Percentiles rank a stretch among this genome's conserved stretches.
Conservation (phyloP, 2,888 invertebrate genomes). For the Aporophyla nigra region DNA sequence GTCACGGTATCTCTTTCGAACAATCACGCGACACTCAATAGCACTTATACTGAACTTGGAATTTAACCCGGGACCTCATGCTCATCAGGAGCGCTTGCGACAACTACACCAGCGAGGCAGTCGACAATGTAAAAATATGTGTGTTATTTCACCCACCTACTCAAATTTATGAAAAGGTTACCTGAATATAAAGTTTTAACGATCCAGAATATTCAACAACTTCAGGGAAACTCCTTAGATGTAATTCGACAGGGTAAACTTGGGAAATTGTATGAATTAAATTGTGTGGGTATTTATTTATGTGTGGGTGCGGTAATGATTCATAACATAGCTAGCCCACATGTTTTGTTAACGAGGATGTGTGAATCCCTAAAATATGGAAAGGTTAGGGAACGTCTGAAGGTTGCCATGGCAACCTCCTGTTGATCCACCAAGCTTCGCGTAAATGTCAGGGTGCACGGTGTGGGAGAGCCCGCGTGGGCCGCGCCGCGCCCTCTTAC, state of each 20-base stretch:
- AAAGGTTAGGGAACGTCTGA: conserved; percentile 78
- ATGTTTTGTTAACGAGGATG: conserved; percentile 46
- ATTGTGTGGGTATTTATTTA: conserved; percentile 31
- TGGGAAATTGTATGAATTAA: conserved; percentile 20
- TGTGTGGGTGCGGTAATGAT: conserved; percentile 24
- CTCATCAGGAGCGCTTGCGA: background rate
- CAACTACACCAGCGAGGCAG: background rate
- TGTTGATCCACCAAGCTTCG: conserved; percentile 76
- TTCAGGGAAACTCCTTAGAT: conserved; percentile 28
- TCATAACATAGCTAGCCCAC: conserved; percentile 27
- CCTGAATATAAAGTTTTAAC: conserved; percentile 15
- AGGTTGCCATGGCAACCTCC: conserved; percentile 82
- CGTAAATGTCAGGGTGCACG: conserved; percentile 81
- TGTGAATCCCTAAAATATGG: conserved; percentile 67
- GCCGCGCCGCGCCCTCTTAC: conserved; percentile 57
- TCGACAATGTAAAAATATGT: conserved; percentile 8
- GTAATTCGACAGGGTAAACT: conserved; percentile 25
- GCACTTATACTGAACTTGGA: background rate
- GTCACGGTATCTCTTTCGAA: too few species aligned
- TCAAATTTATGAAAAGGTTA: conserved; percentile 43
- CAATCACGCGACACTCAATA: too few species aligned
- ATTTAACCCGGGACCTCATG: background rate
- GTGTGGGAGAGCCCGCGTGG: conserved; percentile 65
- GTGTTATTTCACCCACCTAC: conserved; percentile 34
- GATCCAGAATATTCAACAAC: conserved; percentile 18